Percentiles rank a stretch among this genome's conserved stretches.
Conservation (phyloP, 1,140 invertebrate genomes). For the Manduca sexta region DNA sequence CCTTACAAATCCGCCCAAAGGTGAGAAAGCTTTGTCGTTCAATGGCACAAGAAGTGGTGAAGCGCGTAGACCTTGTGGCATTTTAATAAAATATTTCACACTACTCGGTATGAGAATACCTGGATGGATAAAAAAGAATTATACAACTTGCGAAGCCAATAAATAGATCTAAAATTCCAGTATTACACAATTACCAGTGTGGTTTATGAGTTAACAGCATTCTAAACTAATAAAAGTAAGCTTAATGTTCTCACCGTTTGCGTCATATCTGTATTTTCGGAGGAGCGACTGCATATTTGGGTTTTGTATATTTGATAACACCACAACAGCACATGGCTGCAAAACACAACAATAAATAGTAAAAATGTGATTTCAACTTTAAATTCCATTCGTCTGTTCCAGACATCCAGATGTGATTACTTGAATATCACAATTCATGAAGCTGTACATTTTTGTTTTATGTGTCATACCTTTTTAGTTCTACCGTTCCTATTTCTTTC, state of each 20-base stretch:
- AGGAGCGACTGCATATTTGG: conserved; percentile 49
- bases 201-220: not conserved
- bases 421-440: not conserved
- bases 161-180: not conserved
- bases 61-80: conserved; percentile 35
- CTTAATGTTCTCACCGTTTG: conserved; percentile 38
- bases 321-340: conserved; percentile 51
- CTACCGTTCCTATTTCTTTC: conserved; percentile 16
- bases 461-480: conserved; percentile 23
- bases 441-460: not conserved
- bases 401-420: too few relatives aligned
- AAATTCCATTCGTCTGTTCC: not conserved
- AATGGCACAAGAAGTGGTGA: conserved; percentile 44
- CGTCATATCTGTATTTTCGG: conserved; percentile 56
- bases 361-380: not conserved
- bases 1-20: conserved; percentile 59
- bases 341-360: conserved; percentile 3
- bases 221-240: conserved; percentile 3
- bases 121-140: conserved; percentile 16
- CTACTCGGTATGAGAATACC: conserved; percentile 58
- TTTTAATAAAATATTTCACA: conserved; percentile 58
- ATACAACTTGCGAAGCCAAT: not conserved
- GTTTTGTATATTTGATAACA: conserved; percentile 52
- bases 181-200: not conserved
- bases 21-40: conserved; percentile 55